Evolutionary conservation across 1,140 invertebrate species (phyloP).

Genomic region (Hycleus cichorii): DNA sequence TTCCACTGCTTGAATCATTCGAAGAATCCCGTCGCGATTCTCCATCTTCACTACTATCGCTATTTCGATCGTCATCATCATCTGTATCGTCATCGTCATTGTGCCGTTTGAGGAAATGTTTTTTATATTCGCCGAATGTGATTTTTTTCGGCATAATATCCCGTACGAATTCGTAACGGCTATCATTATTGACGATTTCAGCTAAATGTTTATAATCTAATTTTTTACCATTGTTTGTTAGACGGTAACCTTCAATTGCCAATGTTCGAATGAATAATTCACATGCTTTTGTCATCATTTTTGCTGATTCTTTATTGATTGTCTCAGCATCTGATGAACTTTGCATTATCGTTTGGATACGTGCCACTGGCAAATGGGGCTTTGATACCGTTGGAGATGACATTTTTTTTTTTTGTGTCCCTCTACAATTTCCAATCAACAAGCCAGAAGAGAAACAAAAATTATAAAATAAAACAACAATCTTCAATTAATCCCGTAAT

Average conservation of each 20-base stretch:
- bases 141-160: conserved; percentile 68
- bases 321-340: conserved; percentile 74
- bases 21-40: not conserved
- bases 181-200: conserved; percentile 57
- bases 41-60: conserved; percentile 7
- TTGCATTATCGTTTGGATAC: conserved; percentile 80
- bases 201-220: conserved; percentile 64
- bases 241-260: conserved; percentile 51
- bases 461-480: no score
- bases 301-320: conserved; percentile 66
- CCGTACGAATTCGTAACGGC: conserved; percentile 57
- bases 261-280: conserved; percentile 62
- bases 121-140: conserved; percentile 56
- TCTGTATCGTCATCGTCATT: conserved; percentile 16
- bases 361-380: conserved; percentile 54
- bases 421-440: not conserved
- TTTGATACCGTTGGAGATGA: not conserved
- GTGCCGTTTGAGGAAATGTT: conserved; percentile 54
- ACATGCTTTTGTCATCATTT: conserved; percentile 64
- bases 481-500: no score
- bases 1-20: not conserved
- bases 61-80: conserved; percentile 20
- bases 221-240: conserved; percentile 36
- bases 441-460: no score
- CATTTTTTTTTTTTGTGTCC: not conserved